Evolutionary conservation across 2,113 vertebrate species (phyloP), one percentile per base, ranked within the genome.

Genomic region (Nycticorax nycticorax): DNA sequence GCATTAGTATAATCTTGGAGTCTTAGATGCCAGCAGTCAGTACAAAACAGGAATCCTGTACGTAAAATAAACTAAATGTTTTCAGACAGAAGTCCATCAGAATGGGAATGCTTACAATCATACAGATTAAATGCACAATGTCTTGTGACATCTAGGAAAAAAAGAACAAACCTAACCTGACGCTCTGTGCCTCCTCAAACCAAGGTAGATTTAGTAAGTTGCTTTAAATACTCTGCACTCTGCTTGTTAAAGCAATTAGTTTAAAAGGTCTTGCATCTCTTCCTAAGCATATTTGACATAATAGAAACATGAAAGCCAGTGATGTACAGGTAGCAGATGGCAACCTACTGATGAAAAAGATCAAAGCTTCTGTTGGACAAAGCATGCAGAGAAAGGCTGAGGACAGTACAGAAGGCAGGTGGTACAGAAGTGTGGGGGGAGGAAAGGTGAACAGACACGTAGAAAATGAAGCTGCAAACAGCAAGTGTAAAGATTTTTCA

Each of bases 321-420:
- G 32, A 96, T 85, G 67, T 53, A 76, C 32, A 62, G 28, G 52
- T 50, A 89, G 77, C 84, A 95, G 66, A 89, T 80, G 71, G 81
- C 45, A 93, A 91, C 8, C 74, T 63, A 79, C 18, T 74, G 63
- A 91, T 77, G 55, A 71, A 92, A 85, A 85, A 92, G 50, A 94
- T 85, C 71, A 93, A 95, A 76, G 57, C 23, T 85, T 79, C 73
- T 52, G 18, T 85, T 88, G 89, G 50, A 85, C 32, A 97, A 95
- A 85, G 57, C 63, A 55, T 10, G 18, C 26, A 89, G 62, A 82
- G 62, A 91, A 85, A 79, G 67, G 59, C 73, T 59, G 32, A 94
- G 60, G 28, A 82, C 27, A 75, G 80, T 35, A 41, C 30, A 89
- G 57, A 93, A 89, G 33, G 35, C 3, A 92, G 71, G 33, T 67